Evolutionary conservation across 2,797 vertebrate genomes (phyloP), one percentile per base, ranked within the genome.

Genomic region (Pristis pectinata): DNA sequence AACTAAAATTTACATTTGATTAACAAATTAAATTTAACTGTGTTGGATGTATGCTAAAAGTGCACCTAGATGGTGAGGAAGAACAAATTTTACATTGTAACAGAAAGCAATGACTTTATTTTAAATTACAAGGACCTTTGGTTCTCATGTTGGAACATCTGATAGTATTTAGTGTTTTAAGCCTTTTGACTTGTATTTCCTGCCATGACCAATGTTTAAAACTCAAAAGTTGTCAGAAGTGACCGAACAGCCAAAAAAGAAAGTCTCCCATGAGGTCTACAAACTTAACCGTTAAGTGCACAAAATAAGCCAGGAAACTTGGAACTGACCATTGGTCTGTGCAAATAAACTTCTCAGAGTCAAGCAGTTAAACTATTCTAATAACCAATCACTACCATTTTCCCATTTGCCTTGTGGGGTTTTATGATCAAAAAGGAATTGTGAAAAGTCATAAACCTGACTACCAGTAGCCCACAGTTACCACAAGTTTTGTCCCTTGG

Each of bases 171-270:
- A 94, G 92, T 94, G 70, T 70, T 94, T 94, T 94, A 94, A 94
- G 92, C 92, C 92, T 94, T 91, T 94, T 94, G 92, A 94, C 92
- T 94, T 94, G 92, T 94, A 94, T 94, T 94, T 94, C 70, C 92
- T 94, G 92, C 92, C 92, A 70, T 76, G 92, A 94, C 70, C 92
- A 94, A 72, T 94, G 92, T 94, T 94, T 94, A 94, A 94, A 94
- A 94, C 44, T 94, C 70, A 76, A 76, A 74, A 94, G 92, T 74
- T 94, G 92, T 94, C 92, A 94, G 92, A 94, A 94, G 92, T 94
- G 92, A 76, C 92, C 92, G 92, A 94, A 64, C 67, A 76, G 92
- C 70, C 70, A 74, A 94, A 94, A 93, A 94, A 49, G 92, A 76
- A 94, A 94, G 44, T 94, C 70, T 94, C 92, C 92, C 92, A 94